These are phyloP conservation scores for Aleiodes alternator DNA, from an alignment of 2,888 invertebrate species.

Conservation along the genomic window DNA sequence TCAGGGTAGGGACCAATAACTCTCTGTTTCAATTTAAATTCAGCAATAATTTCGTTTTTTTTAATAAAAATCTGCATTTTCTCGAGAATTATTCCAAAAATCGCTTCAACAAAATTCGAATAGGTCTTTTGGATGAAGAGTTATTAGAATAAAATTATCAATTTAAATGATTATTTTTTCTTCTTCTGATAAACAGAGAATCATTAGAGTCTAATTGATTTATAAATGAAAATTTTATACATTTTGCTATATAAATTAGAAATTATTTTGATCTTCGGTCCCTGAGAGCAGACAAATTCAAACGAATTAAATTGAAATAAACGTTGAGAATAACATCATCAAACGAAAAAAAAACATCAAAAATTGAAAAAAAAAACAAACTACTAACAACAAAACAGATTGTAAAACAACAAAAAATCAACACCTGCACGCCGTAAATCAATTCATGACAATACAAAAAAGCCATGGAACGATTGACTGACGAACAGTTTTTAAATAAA, in stretches of 20 bases:
- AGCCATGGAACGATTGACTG: conserved; percentile 68
- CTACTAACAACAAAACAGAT: conserved; percentile 59
- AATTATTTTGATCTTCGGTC: conserved; percentile 57
- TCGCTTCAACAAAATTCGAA: no score
- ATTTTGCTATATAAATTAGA: no score
- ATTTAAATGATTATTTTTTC: conserved; percentile 39
- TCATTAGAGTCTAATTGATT: not conserved
- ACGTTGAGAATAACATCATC: conserved; percentile 52
- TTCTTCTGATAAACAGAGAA: no score
- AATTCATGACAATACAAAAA: conserved; percentile 64
- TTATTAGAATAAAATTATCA: no score
- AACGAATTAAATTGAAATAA: conserved; percentile 48
- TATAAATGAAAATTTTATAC: no score
- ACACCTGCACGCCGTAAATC: conserved; percentile 66
- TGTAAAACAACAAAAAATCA: conserved; percentile 59
- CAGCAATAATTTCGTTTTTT: conserved; percentile 34
- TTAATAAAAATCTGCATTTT: conserved; percentile 20
- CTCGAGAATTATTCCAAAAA: no score
- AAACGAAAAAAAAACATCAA: conserved; percentile 51
- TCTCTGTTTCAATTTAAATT: conserved; percentile 39
- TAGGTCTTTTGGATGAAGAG: no score
- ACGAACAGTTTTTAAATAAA: conserved; percentile 63
- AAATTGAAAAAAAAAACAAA: conserved; percentile 55
- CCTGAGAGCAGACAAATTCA: conserved; percentile 59
- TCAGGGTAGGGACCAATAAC: conserved; percentile 69